These are phyloP conservation scores for Ashinkailepas kermadecensis DNA, from an alignment of 2,888 invertebrate genomes.

Conservation along the genomic window DNA sequence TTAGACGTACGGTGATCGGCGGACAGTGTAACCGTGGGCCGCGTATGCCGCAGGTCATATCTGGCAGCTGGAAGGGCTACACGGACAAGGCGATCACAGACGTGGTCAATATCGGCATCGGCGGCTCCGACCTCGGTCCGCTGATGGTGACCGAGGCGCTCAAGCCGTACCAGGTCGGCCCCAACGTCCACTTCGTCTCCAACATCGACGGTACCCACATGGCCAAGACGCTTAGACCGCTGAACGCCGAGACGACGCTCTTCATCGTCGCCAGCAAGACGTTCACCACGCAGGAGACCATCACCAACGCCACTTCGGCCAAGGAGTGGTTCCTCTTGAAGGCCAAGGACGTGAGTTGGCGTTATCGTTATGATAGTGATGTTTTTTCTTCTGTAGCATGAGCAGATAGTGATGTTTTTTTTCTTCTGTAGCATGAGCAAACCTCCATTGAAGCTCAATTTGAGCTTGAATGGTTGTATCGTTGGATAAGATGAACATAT, in stretches of 20 bases:
- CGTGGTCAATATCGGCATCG: conserved; percentile 98
- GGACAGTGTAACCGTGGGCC: background rate
- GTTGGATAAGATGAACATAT: too few relatives aligned
- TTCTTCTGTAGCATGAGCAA: too few relatives aligned
- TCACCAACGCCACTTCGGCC: conserved; percentile 97
- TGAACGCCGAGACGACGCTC: conserved; percentile 85
- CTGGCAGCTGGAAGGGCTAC: conserved; percentile 58
- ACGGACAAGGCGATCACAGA: conserved; percentile 92
- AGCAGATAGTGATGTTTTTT: background rate
- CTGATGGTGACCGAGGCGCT: conserved; percentile 98
- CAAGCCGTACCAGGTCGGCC: conserved; percentile 78
- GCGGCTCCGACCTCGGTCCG: conserved; percentile 97
- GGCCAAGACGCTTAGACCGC: conserved; percentile 79
- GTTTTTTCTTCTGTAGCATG: too few relatives aligned
- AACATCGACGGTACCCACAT: conserved; percentile 99
- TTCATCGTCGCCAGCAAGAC: conserved; percentile 99
- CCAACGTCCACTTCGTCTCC: conserved; percentile 90
- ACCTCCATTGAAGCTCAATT: too few relatives aligned
- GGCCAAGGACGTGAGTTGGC: conserved; percentile 68
- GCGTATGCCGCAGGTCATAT: conserved; percentile 41
- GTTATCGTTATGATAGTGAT: background rate
- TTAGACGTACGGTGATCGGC: too few relatives aligned
- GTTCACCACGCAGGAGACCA: conserved; percentile 98
- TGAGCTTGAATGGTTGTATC: too few relatives aligned
- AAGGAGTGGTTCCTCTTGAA: conserved; percentile 84